A percentile compares a stretch with the other conserved stretches of the same genome.
Conservation (phyloP, 2,888 invertebrate genomes). For the Clanis bilineata region DNA sequence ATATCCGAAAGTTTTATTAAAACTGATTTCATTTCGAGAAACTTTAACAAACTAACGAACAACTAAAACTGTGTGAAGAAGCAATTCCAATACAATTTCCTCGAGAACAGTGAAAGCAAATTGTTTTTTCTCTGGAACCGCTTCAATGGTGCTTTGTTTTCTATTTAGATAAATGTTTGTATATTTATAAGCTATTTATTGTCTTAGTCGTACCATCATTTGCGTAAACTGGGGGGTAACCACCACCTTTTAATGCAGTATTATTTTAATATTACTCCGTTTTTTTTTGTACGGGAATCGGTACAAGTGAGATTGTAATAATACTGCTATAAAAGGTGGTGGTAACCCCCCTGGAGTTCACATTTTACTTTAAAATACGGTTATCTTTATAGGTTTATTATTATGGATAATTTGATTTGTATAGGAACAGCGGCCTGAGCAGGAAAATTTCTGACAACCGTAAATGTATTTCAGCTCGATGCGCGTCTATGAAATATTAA, state of each 20-base stretch:
- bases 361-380: no score
- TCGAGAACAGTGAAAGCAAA: constrained; percentile 50
- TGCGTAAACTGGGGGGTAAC: neutral
- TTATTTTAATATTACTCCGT: no score
- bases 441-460: no score
- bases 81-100: constrained; percentile 41
- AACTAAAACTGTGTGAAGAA: constrained; percentile 42
- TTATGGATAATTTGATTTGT: no score
- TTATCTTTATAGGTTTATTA: no score
- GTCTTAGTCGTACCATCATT: neutral
- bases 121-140: constrained; percentile 43
- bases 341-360: no score
- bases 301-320: no score
- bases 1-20: neutral
- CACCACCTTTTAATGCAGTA: neutral
- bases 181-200: neutral
- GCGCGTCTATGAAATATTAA: no score
- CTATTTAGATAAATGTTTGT: constrained; percentile 29
- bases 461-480: no score
- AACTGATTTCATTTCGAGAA: neutral
- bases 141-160: constrained; percentile 40
- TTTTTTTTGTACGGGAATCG: no score
- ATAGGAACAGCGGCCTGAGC: no score
- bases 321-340: no score
- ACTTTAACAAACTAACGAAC: neutral